Evolutionary conservation across 2,113 vertebrate genomes (phyloP), one percentile per base, ranked within the genome.

Genomic region (Balaeniceps rex): DNA sequence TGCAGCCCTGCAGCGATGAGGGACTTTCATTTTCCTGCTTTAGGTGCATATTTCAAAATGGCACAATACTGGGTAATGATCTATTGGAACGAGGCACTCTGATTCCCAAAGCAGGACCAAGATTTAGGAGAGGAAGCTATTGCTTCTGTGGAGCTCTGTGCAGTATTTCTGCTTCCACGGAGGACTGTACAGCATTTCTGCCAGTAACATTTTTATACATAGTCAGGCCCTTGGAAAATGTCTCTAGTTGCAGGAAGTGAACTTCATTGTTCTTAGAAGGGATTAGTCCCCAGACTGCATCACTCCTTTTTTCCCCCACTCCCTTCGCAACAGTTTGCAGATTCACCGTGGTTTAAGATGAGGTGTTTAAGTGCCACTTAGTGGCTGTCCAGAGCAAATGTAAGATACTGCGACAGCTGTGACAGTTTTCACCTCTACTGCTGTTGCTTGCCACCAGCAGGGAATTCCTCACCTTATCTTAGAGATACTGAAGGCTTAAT

Each of bases 331-430:
- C 29, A n/a, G 8, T 24, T 51, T 14, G 7, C 36, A 42, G 64
- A 15, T 40, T 90, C 34, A 22, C n/a, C 38, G 2, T 11, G 22
- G n/a, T 71, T 68, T 36, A 44, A 83, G 77, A 77, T 29, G 49
- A 96, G 40, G 90, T 47, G 19, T 87, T 97, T 38, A 94, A 90
- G 90, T 95, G 95, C 93, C 91, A 90, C 94, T 92, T 89, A 79
- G 95, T 70, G 92, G 96, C 38, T 92, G 84, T 71, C 46, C 23
- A 1, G 44, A 71, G 91, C 33, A 95, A 95, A 91, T 76, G 93
- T 88, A 55, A 80, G 81, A 64, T 36, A 14, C 42, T 72, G 34
- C 1, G 0, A 18, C 15, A 28, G 23, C 42, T 75, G 34, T 1
- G 0, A 18, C 15, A 25, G 23, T 79, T 95, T 21, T 40, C 40